These are phyloP conservation scores for Tauraco hartlaubi DNA, from an alignment of 2,797 vertebrate species.

Conservation along the genomic window DNA sequence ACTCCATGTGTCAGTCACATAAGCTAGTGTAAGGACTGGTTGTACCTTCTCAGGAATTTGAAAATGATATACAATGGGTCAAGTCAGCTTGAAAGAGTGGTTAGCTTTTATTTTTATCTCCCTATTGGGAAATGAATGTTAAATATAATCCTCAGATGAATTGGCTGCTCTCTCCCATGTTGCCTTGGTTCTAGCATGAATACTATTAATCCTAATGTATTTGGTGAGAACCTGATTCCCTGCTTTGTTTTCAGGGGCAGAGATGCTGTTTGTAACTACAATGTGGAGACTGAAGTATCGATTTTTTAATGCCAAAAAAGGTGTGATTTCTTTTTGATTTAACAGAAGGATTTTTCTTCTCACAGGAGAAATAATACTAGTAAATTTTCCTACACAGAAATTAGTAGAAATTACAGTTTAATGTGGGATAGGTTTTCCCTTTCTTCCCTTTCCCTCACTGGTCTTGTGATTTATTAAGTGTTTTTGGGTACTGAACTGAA, in stretches of 20 bases:
- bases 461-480: conserved; percentile 49
- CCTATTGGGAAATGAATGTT: not conserved
- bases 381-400: not conserved
- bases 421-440: conserved; percentile 18
- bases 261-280: not conserved
- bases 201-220: not conserved
- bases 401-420: not conserved
- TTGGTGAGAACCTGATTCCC: not conserved
- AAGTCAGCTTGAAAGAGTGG: not conserved
- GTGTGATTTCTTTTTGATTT: not conserved
- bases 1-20: fast-evolving
- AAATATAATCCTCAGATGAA: not conserved
- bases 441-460: conserved; percentile 27
- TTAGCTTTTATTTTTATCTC: conserved; percentile 21
- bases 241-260: not conserved
- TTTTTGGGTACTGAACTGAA: conserved; percentile 8
- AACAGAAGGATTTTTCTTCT: not conserved
- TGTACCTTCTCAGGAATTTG: not conserved
- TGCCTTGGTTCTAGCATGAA: not conserved
- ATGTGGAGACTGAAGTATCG: not conserved
- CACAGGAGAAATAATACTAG: not conserved
- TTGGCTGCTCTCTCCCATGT: not conserved
- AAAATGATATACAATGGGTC: not conserved
- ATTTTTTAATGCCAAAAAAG: not conserved
- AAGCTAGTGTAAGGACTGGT: not conserved